These are phyloP conservation scores for Manacus vitellinus DNA, from an alignment of 2,113 vertebrate genomes.

Conservation along the genomic window DNA sequence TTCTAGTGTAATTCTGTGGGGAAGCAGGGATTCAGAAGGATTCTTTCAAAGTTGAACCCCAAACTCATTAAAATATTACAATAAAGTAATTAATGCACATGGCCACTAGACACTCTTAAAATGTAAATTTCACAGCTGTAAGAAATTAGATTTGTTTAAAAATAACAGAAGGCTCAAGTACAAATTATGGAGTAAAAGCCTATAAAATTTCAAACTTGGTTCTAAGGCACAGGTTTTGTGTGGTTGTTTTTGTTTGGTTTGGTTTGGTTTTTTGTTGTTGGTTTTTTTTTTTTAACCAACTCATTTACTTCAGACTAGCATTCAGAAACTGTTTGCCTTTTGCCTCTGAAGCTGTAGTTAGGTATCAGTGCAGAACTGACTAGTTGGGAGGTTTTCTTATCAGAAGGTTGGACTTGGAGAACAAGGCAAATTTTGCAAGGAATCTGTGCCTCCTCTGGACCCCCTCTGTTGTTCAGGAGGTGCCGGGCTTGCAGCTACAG, in stretches of 20 bases:
- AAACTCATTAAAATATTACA: constrained; percentile 72
- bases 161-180: constrained; percentile 71
- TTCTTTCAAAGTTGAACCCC: constrained; percentile 61
- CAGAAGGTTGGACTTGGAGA: neutral
- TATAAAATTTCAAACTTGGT: constrained; percentile 68
- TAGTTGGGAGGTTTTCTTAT: neutral
- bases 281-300: neutral
- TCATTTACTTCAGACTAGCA: neutral
- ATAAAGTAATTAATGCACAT: constrained; percentile 71
- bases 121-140: constrained; percentile 74
- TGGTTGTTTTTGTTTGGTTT: neutral
- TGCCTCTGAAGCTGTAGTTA: neutral
- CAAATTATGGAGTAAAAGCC: constrained; percentile 62
- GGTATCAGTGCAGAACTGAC: neutral
- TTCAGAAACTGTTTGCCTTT: neutral
- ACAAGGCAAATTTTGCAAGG: neutral
- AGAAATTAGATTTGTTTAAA: constrained; percentile 74
- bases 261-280: neutral
- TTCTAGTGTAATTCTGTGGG: constrained; percentile 46
- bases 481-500: neutral
- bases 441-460: neutral
- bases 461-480: neutral
- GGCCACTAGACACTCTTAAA: constrained; percentile 73
- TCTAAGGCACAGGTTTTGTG: constrained; percentile 36
- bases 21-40: constrained; percentile 53